Evolutionary conservation across 2,113 vertebrate species (phyloP).

Genomic region (Poeciliopsis retropinna): DNA sequence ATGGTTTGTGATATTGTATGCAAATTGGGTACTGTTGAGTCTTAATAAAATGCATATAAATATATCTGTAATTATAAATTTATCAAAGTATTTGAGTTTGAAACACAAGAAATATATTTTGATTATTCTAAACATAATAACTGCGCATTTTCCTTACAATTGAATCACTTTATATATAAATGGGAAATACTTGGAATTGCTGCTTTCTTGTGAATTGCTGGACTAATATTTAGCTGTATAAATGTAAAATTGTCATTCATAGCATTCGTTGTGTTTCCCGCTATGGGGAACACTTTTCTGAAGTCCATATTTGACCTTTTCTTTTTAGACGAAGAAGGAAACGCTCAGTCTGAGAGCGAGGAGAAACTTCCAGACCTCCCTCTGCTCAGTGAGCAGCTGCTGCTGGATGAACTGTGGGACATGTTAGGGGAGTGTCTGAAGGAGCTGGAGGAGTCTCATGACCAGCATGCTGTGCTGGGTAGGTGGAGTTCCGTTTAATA

Average conservation of each 20-base stretch:
- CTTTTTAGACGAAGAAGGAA: conserved; percentile 75
- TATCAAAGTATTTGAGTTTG: no score
- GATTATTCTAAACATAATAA: no score
- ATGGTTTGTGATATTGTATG: background rate
- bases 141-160: no score
- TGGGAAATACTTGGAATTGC: no score
- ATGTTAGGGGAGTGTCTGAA: conserved; percentile 95
- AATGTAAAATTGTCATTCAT: no score
- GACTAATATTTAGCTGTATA: no score
- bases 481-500: conserved; percentile 13
- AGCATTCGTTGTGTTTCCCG: no score
- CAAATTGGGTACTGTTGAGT: background rate
- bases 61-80: no score
- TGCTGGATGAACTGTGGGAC: conserved; percentile 93
- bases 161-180: no score
- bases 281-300: background rate
- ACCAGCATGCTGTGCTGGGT: conserved; percentile 94
- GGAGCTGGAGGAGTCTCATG: conserved; percentile 93
- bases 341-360: conserved; percentile 85
- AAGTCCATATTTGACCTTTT: background rate
- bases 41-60: no score
- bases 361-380: conserved; percentile 90
- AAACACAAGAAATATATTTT: no score
- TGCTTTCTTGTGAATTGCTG: no score
- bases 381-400: conserved; percentile 92